Conservation (phyloP, 2,888 invertebrate genomes). For the Thumatha senex region DNA sequence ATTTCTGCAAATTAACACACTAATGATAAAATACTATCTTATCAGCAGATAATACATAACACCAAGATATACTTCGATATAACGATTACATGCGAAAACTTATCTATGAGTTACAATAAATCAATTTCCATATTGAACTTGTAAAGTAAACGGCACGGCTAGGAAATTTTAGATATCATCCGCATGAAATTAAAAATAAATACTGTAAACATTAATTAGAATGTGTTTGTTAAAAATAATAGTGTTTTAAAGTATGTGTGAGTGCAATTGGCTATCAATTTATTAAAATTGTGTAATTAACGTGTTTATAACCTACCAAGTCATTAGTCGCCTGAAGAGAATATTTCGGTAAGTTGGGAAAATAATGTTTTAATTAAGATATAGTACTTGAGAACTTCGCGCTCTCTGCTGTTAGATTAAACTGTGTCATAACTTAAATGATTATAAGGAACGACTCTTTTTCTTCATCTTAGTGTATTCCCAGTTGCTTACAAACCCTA, state of each 20-base stretch:
- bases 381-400: conserved; percentile 9
- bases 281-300: conserved; percentile 47
- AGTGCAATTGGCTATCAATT: conserved; percentile 12
- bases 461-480: too few relatives aligned
- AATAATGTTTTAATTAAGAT: conserved; percentile 5
- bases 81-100: neutral
- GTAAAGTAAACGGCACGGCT: neutral
- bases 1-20: neutral
- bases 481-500: too few relatives aligned
- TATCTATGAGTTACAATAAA: neutral
- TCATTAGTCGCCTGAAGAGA: conserved; percentile 83
- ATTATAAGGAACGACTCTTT: too few relatives aligned
- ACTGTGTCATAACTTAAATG: neutral
- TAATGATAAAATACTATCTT: conserved; percentile 1
- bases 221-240: conserved; percentile 9
- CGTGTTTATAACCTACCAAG: conserved; percentile 75
- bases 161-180: neutral
- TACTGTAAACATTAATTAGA: neutral
- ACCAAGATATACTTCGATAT: neutral
- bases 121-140: neutral
- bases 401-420: neutral
- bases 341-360: conserved; percentile 76
- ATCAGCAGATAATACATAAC: neutral
- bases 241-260: conserved; percentile 34
- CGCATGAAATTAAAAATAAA: neutral